Conservation (phyloP, 2,888 invertebrate species). For the Linnaemya vulpina region DNA sequence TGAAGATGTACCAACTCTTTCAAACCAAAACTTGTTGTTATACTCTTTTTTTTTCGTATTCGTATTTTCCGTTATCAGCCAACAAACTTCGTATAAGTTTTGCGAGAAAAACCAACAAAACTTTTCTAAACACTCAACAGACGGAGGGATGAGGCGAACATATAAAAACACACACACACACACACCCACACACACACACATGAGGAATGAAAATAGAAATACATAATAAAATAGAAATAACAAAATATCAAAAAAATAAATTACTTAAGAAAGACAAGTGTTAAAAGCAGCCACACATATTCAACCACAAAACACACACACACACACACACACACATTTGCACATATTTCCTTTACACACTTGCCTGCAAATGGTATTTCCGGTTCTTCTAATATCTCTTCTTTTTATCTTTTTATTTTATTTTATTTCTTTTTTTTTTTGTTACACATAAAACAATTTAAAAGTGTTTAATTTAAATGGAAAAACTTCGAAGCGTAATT, state of each 20-base stretch:
- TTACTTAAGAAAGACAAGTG: constrained; percentile 62
- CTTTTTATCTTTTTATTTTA: neutral
- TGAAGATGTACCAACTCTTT: constrained; percentile 53
- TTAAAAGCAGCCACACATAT: constrained; percentile 68
- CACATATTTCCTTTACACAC: constrained; percentile 2
- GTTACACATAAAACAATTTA: constrained; percentile 26
- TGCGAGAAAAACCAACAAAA: constrained; percentile 29
- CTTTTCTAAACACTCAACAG: constrained; percentile 45
- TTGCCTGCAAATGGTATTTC: constrained; percentile 33
- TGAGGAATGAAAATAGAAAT: neutral
- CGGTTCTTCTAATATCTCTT: neutral
- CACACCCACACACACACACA: no score
- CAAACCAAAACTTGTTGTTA: constrained; percentile 55
- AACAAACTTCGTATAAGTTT: constrained; percentile 42
- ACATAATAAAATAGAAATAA: constrained; percentile 52
- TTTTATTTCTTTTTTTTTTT: neutral
- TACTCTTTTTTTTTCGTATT: neutral
- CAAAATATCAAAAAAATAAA: constrained; percentile 52
- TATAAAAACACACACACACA: no score
- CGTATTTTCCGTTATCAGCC: constrained; percentile 28
- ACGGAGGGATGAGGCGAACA: neutral
- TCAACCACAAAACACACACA: constrained; percentile 55
- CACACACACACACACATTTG: neutral
- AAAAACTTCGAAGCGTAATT: constrained; percentile 1
- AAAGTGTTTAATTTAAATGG: neutral